Percentiles rank a stretch among this genome's conserved stretches.
These are phyloP conservation scores for Perca flavescens DNA, from an alignment of 2,113 vertebrate genomes.

Conservation along the genomic window DNA sequence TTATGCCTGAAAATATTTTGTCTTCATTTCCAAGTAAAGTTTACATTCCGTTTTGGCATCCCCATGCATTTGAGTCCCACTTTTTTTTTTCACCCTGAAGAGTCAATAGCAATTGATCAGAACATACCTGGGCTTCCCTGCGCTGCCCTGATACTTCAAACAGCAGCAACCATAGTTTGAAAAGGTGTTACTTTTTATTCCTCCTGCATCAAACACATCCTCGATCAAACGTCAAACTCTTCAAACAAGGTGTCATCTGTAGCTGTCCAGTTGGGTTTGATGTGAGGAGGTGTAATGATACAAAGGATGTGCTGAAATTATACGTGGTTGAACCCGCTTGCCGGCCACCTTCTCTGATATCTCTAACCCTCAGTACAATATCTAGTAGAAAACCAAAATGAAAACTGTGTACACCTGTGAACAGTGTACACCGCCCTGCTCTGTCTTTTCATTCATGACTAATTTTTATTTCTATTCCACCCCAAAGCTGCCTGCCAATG, in stretches of 20 bases:
- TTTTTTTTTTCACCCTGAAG: not conserved
- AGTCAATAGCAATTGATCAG: conserved; percentile 62
- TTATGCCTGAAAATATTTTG: not conserved
- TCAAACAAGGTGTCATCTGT: conserved; percentile 84
- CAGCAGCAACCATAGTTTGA: conserved; percentile 59
- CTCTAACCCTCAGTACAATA: conserved; percentile 22
- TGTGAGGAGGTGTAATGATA: conserved; percentile 79
- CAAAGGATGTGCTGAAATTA: conserved; percentile 60
- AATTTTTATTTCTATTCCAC: no score
- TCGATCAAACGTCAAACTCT: conserved; percentile 85
- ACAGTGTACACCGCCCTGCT: conserved; percentile 38
- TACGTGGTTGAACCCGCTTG: conserved; percentile 57
- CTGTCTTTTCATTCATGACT: no score
- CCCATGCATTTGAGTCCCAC: not conserved
- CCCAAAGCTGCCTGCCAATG: conserved; percentile 33
- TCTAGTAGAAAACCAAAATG: conserved; percentile 46
- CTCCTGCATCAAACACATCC: conserved; percentile 77
- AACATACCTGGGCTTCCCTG: conserved; percentile 50
- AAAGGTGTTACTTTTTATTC: conserved; percentile 79
- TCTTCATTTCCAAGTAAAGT: not conserved
- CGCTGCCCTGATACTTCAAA: conserved; percentile 69
- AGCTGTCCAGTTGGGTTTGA: conserved; percentile 80
- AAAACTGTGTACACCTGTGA: no score
- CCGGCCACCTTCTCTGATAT: conserved; percentile 55
- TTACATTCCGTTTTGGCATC: conserved; percentile 17